Evolutionary conservation across 2,888 invertebrate species (phyloP), one percentile per base, ranked within the genome.

Genomic region (Melieria omissa): DNA sequence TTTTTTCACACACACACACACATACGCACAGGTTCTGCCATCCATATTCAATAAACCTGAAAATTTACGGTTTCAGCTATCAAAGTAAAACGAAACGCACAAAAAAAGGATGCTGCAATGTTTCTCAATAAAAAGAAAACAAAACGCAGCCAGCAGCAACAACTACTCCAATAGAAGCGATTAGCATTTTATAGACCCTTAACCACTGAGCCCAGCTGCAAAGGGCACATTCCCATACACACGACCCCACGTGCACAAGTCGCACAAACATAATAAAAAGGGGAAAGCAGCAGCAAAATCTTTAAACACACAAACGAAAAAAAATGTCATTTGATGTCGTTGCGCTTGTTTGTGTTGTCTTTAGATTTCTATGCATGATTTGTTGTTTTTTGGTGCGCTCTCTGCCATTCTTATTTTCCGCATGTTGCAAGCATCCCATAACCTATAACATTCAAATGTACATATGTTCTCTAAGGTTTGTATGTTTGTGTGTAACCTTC

Each of bases 11-110:
- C 12, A 12, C 7, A 46, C 60, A 49, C 58, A 58, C 41, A 46
- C n/a, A 5, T 4, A 5, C 10, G 5, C 0, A 6, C n/a, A 55
- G 14, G 29, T 3, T 6, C 14, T n/a, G 55, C 14, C 14, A 4
- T 41, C 12, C 4, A 12, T 7, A 4, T 46, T 14, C 47, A 63
- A 63, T 46, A 45, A 63, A 14, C 47, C 47, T 14, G 14, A 63
- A 46, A 63, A 63, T 62, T 57, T 57, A 57, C 57, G 57, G 57
- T 57, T 57, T 57, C 57, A 57, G 4, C 29, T 57, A 57, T 57
- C 57, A 57, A 57, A 57, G 57, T 10, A 52, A 12, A 10, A 49
- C 55, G n/a, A 16, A 16, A 16, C 16, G 16, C 16, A 16, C 16
- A 16, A 16, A 2, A 16, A 16, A 16, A 16, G 16, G 16, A 16